Percentiles rank a stretch among this genome's conserved stretches.
Evolutionary conservation across 2,113 vertebrate genomes (phyloP).

Genomic region (Heptranchias perlo): DNA sequence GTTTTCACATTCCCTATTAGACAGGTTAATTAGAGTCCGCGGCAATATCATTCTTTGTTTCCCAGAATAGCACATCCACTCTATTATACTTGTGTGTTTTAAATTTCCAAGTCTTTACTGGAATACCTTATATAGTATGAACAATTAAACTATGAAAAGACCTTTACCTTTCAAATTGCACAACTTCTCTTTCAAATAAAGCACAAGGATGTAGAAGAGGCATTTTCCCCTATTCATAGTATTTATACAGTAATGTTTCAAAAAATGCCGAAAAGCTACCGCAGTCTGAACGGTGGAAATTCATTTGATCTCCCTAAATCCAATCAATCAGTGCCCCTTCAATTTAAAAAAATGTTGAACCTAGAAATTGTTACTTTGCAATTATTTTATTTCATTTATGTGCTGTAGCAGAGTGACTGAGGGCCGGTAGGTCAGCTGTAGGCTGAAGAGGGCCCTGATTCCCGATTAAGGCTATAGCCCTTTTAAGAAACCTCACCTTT

Average conservation of each 20-base stretch:
- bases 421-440: too few species aligned
- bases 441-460: too few species aligned
- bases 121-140: not conserved
- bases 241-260: not conserved
- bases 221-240: not conserved
- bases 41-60: not conserved
- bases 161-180: not conserved
- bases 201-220: not conserved
- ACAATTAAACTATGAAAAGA: not conserved
- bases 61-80: not conserved
- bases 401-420: too few species aligned
- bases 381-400: not conserved
- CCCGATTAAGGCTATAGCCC: too few species aligned
- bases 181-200: not conserved
- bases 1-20: not conserved
- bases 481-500: too few species aligned
- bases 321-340: not conserved
- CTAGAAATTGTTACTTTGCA: not conserved
- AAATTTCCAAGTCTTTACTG: not conserved
- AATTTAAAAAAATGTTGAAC: not conserved
- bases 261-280: not conserved
- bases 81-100: not conserved
- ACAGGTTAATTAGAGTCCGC: not conserved
- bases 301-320: not conserved
- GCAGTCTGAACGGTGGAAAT: not conserved